Evolutionary conservation across 1,140 invertebrate species (phyloP).

Genomic region (Musca vetustissima): DNA sequence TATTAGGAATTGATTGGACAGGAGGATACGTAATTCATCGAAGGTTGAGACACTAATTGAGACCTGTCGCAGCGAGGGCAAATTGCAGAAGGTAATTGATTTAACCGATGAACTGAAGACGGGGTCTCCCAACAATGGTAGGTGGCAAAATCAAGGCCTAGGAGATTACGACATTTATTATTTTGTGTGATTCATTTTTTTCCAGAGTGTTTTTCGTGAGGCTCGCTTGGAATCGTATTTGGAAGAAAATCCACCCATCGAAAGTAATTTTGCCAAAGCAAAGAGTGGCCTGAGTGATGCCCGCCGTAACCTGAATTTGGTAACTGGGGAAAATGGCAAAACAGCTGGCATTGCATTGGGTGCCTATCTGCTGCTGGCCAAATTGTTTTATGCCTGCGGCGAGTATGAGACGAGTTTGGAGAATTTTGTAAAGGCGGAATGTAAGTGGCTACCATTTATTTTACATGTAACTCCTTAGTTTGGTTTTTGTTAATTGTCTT

Average conservation of each 20-base stretch:
- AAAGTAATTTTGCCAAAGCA: constrained; percentile 78
- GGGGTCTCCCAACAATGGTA: constrained; percentile 72
- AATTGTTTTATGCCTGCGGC: constrained; percentile 87
- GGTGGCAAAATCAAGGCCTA: not conserved
- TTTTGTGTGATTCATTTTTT: not conserved
- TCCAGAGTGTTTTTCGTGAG: constrained; percentile 76
- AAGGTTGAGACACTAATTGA: constrained; percentile 88
- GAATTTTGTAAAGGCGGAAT: constrained; percentile 74
- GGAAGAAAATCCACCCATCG: constrained; percentile 81
- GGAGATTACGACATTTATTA: not conserved
- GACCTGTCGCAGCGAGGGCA: constrained; percentile 82
- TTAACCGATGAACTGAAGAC: constrained; percentile 82
- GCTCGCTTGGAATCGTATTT: constrained; percentile 87
- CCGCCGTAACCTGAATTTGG: constrained; percentile 72
- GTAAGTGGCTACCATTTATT: constrained; percentile 7
- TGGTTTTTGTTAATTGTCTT: no score
- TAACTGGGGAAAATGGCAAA: constrained; percentile 74
- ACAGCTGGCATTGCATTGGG: constrained; percentile 82
- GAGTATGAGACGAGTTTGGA: constrained; percentile 80
- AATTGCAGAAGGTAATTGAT: constrained; percentile 89
- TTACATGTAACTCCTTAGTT: not conserved
- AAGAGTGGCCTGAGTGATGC: constrained; percentile 76
- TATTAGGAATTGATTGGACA: constrained; percentile 39
- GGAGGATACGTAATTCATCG: constrained; percentile 52
- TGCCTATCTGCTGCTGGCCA: constrained; percentile 83